Base-by-base conservation (phyloP, 2,797 vertebrate genomes). In the Crotalus adamanteus region DNA sequence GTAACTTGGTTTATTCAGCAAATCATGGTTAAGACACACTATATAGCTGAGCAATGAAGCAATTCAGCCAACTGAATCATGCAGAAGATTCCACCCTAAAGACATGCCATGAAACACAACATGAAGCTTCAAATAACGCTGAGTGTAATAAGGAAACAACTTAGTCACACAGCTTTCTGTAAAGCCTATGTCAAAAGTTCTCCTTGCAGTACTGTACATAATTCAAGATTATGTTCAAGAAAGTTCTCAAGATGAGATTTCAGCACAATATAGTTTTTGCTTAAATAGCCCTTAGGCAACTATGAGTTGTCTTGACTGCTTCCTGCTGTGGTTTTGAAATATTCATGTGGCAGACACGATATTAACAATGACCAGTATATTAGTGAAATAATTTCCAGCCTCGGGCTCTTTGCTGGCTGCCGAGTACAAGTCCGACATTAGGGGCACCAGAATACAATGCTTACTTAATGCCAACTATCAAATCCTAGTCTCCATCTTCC, bases 351-450 rank as follows among this genome's bases (percentile, higher is more conserved):
- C 65, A 65, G 69, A 65, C 78, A 47, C 3, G 78, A 47, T 83
- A 83, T 57, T n/a, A 59, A 61, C 65, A 85, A 61, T 90, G 51
- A 69, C 31, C 92, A 88, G 61, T 63, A 61, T 85, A 88, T n/a
- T 88, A 57, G 18, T 18, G 26, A 28, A 89, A 63, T 57, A 47
- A 47, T 91, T 92, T 59, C 59, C 18, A 42, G 92, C 90, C 91
- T 65, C 1, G 0, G 78, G 93, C 88, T 12, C 87, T 26, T 85
- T 0, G 90, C 69, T 14, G 90, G 92, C 31, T 92, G 56, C 93
- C 92, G 26, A 92, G 93, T 85, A 91, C 20, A 60, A 93, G 90
- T 86, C 86, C 94, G 37, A 90, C 93, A 92, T 2, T 14, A 14
- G 22, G 51, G 47, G 28, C 88, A 92, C 87, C 28, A 90, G 42